These are phyloP conservation scores for Ptychadena robeensis DNA, from an alignment of 2,797 vertebrate genomes.

Conservation along the genomic window DNA sequence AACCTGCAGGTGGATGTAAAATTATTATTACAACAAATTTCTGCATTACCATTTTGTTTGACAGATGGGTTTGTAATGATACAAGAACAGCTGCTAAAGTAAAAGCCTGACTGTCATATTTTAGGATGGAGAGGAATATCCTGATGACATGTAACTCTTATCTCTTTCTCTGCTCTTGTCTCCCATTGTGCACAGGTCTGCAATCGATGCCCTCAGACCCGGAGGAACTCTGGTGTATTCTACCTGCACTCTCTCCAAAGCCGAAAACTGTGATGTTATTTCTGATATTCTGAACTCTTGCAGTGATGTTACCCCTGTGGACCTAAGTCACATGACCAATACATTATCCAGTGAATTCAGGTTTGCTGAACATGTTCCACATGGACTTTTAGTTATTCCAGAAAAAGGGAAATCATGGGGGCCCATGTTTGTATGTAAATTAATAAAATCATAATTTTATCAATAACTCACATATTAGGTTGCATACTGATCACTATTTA, in stretches of 20 bases:
- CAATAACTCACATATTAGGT: background rate
- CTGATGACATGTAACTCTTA: no score
- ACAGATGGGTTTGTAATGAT: background rate
- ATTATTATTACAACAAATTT: no score
- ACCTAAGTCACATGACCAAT: slow-evolving; percentile 77
- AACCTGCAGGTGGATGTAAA: no score
- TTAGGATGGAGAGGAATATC: slow-evolving; percentile 28
- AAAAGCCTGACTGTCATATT: background rate
- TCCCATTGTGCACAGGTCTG: slow-evolving; percentile 79
- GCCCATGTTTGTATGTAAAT: slow-evolving; percentile 90
- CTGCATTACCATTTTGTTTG: no score
- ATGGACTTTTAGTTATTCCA: slow-evolving; percentile 88
- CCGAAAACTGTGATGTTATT: slow-evolving; percentile 88
- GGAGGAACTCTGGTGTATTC: slow-evolving; percentile 92
- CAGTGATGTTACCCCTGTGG: slow-evolving; percentile 76
- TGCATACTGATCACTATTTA: background rate
- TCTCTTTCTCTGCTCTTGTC: slow-evolving; percentile 50
- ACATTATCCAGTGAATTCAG: slow-evolving; percentile 80
- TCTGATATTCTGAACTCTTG: slow-evolving; percentile 76
- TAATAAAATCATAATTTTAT: slow-evolving; percentile 74
- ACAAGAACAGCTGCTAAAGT: slow-evolving; percentile 7
- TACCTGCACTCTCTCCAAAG: slow-evolving; percentile 90
- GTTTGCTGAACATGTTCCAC: slow-evolving; percentile 72
- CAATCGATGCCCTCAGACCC: slow-evolving; percentile 84
- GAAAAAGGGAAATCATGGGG: slow-evolving; percentile 87